Percentiles rank a stretch among this genome's conserved stretches.
Evolutionary conservation across 2,797 vertebrate genomes (phyloP).

Genomic region (Manis javanica): DNA sequence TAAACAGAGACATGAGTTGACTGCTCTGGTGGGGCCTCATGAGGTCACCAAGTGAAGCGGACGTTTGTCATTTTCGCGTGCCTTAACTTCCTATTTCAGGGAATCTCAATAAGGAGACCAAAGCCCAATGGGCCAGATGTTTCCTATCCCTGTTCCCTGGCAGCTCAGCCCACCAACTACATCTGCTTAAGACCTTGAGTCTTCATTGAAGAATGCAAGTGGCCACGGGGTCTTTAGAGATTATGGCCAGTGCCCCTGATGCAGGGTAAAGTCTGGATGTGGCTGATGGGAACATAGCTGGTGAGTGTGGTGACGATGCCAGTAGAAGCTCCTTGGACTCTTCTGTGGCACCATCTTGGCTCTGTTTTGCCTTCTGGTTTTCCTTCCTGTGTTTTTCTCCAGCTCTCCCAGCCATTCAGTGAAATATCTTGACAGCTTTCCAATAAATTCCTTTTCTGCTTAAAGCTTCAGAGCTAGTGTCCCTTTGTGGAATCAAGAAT

Average conservation of each 20-base stretch:
- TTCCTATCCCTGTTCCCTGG: neutral
- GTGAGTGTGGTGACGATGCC: too few species aligned
- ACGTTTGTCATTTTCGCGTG: neutral
- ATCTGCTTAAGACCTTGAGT: neutral
- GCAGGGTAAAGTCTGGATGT: neutral
- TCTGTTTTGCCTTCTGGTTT: neutral
- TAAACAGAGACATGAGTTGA: neutral
- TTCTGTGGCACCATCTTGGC: neutral
- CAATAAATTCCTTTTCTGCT: neutral
- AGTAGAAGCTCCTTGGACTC: neutral
- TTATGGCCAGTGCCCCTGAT: too few species aligned
- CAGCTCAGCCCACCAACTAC: neutral
- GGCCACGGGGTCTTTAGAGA: neutral
- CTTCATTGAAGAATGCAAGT: neutral
- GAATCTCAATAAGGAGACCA: neutral
- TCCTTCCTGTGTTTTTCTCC: neutral
- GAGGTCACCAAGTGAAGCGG: neutral
- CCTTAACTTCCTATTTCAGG: neutral
- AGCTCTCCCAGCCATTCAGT: neutral
- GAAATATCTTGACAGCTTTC: neutral
- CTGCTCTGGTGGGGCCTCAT: too few species aligned
- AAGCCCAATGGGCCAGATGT: neutral
- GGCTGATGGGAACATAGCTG: neutral
- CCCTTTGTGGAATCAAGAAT: neutral
- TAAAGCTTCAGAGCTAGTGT: neutral